A percentile compares a stretch with the other conserved stretches of the same genome.
Conservation (phyloP, 1,140 invertebrate genomes). For the Plodia interpunctella region DNA sequence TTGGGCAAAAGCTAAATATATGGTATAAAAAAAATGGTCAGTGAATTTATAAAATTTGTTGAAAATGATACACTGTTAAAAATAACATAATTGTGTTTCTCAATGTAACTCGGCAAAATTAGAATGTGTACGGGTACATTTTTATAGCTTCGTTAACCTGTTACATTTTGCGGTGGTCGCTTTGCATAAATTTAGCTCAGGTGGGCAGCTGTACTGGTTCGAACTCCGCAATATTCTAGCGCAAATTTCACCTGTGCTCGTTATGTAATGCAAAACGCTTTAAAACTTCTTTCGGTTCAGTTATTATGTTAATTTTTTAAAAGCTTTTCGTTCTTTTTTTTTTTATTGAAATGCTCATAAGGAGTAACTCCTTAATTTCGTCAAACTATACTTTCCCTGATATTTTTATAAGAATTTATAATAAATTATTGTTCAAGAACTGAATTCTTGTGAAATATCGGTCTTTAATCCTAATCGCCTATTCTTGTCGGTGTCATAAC, state of each 20-base stretch:
- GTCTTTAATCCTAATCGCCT: too few relatives aligned
- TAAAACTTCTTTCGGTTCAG: not conserved
- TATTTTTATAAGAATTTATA: too few relatives aligned
- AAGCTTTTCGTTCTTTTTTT: not conserved
- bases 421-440: too few relatives aligned
- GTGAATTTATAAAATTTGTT: not conserved
- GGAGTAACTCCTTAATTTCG: too few relatives aligned
- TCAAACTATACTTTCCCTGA: too few relatives aligned
- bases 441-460: too few relatives aligned
- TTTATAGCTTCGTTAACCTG: conserved; percentile 12
- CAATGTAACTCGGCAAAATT: not conserved
- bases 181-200: conserved; percentile 12
- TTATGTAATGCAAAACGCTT: conserved; percentile 9
- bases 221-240: not conserved
- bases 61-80: not conserved
- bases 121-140: not conserved
- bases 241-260: conserved; percentile 8
- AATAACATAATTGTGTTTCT: not conserved
- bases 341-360: too few relatives aligned
- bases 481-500: too few relatives aligned
- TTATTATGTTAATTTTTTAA: conserved; percentile 7
- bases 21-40: too few relatives aligned
- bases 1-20: too few relatives aligned
- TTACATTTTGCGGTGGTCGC: conserved; percentile 7
- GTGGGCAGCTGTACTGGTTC: not conserved